phyloP scores from a whole-genome alignment of 2,888 invertebrate species.

The Tipula lateralis region DNA sequence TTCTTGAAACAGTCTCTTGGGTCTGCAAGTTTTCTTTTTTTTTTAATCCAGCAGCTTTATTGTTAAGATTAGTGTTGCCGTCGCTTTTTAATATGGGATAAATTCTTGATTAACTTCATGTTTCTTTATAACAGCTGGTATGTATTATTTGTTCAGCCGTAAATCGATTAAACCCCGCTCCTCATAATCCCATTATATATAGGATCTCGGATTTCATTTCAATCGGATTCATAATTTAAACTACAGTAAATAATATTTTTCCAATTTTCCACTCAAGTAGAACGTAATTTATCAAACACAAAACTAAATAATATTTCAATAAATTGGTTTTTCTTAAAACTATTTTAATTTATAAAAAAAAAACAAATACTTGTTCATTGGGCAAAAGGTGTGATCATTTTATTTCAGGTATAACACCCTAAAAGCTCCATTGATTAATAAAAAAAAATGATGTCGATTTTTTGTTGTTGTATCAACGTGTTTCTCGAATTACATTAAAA shows the following conservation, averaged over 20 bases:
- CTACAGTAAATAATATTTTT: not conserved
- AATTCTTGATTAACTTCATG: too few species aligned
- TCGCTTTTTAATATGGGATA: too few species aligned
- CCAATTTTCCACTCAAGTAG: not conserved
- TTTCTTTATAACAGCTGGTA: too few species aligned
- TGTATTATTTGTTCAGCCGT: too few species aligned
- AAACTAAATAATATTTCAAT: not conserved
- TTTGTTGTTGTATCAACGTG: not conserved
- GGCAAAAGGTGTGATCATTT: not conserved
- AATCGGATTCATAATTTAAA: too few species aligned
- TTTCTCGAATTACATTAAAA: not conserved
- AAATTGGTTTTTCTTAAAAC: not conserved
- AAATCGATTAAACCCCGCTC: too few species aligned
- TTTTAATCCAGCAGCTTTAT: too few species aligned
- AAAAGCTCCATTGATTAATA: not conserved
- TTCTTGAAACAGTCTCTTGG: too few species aligned
- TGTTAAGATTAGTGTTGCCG: too few species aligned
- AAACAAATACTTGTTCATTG: not conserved
- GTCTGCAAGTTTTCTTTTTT: too few species aligned
- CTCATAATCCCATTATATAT: too few species aligned
- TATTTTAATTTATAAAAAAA: not conserved
- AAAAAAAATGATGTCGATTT: not conserved
- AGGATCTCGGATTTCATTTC: too few species aligned
- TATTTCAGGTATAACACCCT: not conserved
- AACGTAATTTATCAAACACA: not conserved